Percentiles rank a stretch among this genome's conserved stretches.
phyloP scores from a whole-genome alignment of 2,888 invertebrate species.

The Sisyra terminalis region DNA sequence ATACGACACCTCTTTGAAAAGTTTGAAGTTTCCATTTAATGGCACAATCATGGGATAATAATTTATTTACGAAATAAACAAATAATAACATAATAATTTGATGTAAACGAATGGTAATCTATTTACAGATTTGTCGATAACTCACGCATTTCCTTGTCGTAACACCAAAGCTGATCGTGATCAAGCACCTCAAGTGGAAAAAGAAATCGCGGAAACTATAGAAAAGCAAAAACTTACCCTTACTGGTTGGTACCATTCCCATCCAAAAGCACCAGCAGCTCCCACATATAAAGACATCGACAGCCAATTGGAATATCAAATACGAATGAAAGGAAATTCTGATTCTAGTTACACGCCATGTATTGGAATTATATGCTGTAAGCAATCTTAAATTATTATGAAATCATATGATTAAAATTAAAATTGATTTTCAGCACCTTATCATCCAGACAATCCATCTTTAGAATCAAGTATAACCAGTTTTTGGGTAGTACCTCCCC shows the following conservation, averaged over 20 bases:
- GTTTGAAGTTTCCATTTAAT: too few species aligned
- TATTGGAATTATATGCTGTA: constrained; percentile 82
- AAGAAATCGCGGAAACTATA: constrained; percentile 69
- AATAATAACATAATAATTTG: too few species aligned
- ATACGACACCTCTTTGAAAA: too few species aligned
- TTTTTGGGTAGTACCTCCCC: constrained; percentile 94
- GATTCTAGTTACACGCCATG: constrained; percentile 90
- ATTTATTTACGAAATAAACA: too few species aligned
- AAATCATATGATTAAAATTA: neutral
- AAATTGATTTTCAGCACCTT: neutral
- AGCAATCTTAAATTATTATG: constrained; percentile 27
- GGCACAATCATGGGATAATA: too few species aligned
- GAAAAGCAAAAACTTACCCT: constrained; percentile 65
- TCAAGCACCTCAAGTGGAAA: constrained; percentile 58
- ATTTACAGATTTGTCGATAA: constrained; percentile 62
- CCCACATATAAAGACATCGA: constrained; percentile 81
- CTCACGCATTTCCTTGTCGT: constrained; percentile 78
- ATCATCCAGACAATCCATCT: constrained; percentile 29
- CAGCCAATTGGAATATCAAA: constrained; percentile 86
- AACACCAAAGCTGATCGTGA: constrained; percentile 64
- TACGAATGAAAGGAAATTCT: constrained; percentile 80
- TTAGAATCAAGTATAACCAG: constrained; percentile 70
- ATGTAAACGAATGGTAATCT: too few species aligned
- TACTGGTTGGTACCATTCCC: constrained; percentile 94
- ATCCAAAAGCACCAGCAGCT: constrained; percentile 73